Evolutionary conservation across 2,797 vertebrate species (phyloP), one percentile per base, ranked within the genome.

Genomic region (Vireo griseus): DNA sequence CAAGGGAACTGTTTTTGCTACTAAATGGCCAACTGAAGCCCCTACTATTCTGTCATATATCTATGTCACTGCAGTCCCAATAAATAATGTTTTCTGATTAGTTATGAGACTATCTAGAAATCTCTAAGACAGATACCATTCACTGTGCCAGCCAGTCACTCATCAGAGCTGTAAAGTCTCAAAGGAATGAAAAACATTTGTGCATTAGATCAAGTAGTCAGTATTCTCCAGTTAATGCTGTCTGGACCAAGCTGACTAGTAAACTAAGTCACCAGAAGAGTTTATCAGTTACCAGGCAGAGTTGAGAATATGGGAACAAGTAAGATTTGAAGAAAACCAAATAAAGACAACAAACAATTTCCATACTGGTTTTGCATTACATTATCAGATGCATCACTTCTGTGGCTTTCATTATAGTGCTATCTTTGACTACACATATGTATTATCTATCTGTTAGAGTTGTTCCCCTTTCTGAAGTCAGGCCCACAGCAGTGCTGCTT

Each of bases 1-100:
- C 92, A 90, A 84, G 57, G 72, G 89, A 94, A 92, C 77, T 58
- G 72, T 7, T 94, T 94, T 88, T 93, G 67, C 86, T 85, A 76
- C 73, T 92, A 95, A 94, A 94, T 54, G 33, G 67, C 68, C 86
- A 92, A 67, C 1, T 83, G 92, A 92, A 77, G 71, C 40, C 57
- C 71, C 69, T 89, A 11, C 82, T 73, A 67, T 51, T 91, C 78
- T 92, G 86, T 61, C 77, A 47, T 74, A 19, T 51, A 93, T 74
- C 67, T 86, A 22, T 93, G 73, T 77, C 85, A 91, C 73, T 51
- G 45, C 50, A 84, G 67, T 10, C 51, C 45, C 37, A 83, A 89
- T 63, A 94, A 92, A 92, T 57, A 74, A 91, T 22, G 51, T 31
- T 21, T 91, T 86, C 79, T 92, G 91, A 90, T 84, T 71, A 85